Evolutionary conservation across 2,113 vertebrate genomes (phyloP).

Genomic region (Pipra filicauda): DNA sequence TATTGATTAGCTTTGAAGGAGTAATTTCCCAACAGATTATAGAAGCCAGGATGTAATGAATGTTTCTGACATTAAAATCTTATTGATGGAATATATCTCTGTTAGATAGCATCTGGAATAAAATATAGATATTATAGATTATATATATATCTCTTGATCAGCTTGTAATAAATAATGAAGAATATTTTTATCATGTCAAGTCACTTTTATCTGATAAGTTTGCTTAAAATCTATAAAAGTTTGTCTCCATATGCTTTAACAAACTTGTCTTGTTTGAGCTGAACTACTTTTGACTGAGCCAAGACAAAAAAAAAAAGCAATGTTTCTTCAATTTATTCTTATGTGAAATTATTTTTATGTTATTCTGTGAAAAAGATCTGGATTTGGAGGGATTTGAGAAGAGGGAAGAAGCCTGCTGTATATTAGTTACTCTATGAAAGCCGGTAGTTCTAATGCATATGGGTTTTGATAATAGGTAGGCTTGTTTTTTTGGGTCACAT

Average conservation of each 20-base stretch:
- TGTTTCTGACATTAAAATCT: neutral
- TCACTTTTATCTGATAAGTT: neutral
- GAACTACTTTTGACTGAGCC: neutral
- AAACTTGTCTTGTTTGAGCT: neutral
- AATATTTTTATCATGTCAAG: neutral
- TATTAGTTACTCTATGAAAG: neutral
- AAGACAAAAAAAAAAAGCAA: neutral
- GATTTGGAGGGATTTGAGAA: neutral
- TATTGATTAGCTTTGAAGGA: neutral
- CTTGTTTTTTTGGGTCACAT: neutral
- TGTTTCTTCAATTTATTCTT: neutral
- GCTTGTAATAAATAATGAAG: neutral
- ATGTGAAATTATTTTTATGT: neutral
- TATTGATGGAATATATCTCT: neutral
- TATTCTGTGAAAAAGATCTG: neutral
- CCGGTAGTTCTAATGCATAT: neutral
- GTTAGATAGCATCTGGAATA: neutral
- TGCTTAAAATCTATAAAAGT: neutral
- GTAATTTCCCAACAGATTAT: neutral
- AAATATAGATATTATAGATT: neutral
- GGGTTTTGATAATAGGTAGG: neutral
- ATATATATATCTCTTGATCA: neutral
- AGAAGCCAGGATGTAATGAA: neutral
- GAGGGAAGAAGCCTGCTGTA: neutral
- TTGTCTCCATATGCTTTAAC: neutral